A percentile compares a stretch with the other conserved stretches of the same genome.
phyloP scores from a whole-genome alignment of 2,113 vertebrate genomes.

The Nothobranchius furzeri region DNA sequence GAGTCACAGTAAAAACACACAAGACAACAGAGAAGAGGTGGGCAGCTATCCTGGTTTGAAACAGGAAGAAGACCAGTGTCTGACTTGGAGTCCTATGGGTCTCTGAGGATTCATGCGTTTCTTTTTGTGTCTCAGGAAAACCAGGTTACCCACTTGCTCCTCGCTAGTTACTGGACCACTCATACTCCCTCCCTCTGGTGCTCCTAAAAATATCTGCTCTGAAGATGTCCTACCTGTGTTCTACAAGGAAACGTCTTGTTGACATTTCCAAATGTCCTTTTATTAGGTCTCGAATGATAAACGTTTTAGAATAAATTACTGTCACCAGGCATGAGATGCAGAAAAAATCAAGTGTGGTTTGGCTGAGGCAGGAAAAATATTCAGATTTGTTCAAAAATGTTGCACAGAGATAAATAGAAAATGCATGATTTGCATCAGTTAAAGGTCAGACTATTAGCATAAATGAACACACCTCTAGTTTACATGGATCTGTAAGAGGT shows the following conservation, averaged over 20 bases:
- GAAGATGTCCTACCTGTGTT: conserved; percentile 36
- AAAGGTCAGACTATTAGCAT: background rate
- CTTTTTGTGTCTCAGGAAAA: conserved; percentile 74
- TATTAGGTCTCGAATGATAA: too few species aligned
- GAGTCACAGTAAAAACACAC: conserved; percentile 40
- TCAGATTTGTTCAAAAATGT: too few species aligned
- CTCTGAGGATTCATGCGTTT: conserved; percentile 47
- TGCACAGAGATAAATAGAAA: too few species aligned
- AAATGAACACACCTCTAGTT: background rate
- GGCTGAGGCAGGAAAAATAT: too few species aligned
- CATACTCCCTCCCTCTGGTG: conserved; percentile 46
- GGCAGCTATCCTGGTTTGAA: conserved; percentile 1
- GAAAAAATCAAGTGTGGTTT: too few species aligned
- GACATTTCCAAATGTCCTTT: conserved; percentile 4
- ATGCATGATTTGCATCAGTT: too few species aligned
- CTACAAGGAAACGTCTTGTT: conserved; percentile 1
- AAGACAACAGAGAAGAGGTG: conserved; percentile 7
- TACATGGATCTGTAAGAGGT: too few species aligned
- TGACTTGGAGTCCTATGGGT: background rate
- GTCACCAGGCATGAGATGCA: too few species aligned
- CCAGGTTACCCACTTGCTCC: conserved; percentile 81
- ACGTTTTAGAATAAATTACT: too few species aligned
- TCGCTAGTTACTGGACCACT: conserved; percentile 61
- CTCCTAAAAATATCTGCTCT: conserved; percentile 70
- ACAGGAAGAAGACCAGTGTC: conserved; percentile 25